These are phyloP conservation scores for Parazoanthus swiftii DNA, from an alignment of 92 coral and sea anemone species.

Conservation along the genomic window DNA sequence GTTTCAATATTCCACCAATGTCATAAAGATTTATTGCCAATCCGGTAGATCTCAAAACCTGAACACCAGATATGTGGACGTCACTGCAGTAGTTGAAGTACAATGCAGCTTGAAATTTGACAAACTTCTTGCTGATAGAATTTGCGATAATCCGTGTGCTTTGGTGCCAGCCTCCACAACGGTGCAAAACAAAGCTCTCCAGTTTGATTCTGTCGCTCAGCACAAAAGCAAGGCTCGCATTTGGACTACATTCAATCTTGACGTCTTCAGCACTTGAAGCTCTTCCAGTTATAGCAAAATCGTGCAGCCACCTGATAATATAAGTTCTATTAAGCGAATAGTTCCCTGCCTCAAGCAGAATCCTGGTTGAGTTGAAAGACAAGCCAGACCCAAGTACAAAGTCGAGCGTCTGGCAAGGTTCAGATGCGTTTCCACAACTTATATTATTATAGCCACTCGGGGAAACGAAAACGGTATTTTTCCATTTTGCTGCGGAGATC, in stretches of 20 bases:
- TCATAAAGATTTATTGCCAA: constrained; percentile 43
- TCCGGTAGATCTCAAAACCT: constrained; percentile 55
- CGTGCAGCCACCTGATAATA: constrained; percentile 44
- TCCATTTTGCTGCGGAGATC: constrained; percentile 38
- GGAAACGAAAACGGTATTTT: constrained; percentile 46
- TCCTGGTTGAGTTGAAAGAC: constrained; percentile 52
- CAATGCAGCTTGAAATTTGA: constrained; percentile 62
- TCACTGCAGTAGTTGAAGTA: constrained; percentile 75
- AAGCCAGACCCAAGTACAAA: constrained; percentile 40
- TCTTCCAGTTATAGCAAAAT: constrained; percentile 65
- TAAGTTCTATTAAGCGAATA: constrained; percentile 58
- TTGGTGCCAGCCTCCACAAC: constrained; percentile 83
- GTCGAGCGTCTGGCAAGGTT: constrained; percentile 65
- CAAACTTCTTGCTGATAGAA: constrained; percentile 20
- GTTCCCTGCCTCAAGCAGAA: constrained; percentile 54
- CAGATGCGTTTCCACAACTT: constrained; percentile 22
- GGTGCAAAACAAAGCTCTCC: constrained; percentile 47
- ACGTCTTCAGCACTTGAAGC: constrained; percentile 47
- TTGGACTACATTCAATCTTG: constrained; percentile 48
- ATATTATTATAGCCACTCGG: constrained; percentile 47
- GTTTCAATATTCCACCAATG: constrained; percentile 41
- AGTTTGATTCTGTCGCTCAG: constrained; percentile 61
- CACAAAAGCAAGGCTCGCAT: constrained; percentile 69
- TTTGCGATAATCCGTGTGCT: constrained; percentile 29
- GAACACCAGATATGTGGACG: constrained; percentile 48